These are phyloP conservation scores for Chelon auratus DNA, from an alignment of 2,797 vertebrate species.

Conservation along the genomic window DNA sequence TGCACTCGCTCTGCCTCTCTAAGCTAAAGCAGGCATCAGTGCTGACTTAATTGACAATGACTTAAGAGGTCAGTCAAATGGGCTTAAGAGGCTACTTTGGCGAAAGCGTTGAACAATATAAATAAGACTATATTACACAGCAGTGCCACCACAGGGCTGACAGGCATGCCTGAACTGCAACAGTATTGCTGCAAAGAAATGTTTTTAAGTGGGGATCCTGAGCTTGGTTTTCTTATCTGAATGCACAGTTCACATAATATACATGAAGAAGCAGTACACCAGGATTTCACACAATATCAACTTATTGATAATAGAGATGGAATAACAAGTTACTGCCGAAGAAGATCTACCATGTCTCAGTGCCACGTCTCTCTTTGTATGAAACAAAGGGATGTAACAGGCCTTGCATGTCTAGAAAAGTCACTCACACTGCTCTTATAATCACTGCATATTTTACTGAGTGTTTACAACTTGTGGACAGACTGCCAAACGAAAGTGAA, in stretches of 20 bases:
- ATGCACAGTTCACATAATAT: no score
- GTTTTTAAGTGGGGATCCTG: no score
- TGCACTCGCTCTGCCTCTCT: constrained; percentile 25
- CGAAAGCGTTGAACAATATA: constrained; percentile 15
- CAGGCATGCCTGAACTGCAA: background rate
- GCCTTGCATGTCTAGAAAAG: constrained; percentile 36
- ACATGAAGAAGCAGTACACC: no score
- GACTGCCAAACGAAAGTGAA: constrained; percentile 57
- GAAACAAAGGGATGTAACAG: constrained; percentile 42
- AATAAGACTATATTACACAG: constrained; percentile 11
- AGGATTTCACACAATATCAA: no score
- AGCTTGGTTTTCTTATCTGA: no score
- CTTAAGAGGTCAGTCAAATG: constrained; percentile 44
- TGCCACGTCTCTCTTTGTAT: constrained; percentile 19
- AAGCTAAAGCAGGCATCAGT: constrained; percentile 40
- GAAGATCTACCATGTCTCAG: constrained; percentile 11
- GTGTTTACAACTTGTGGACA: constrained; percentile 66
- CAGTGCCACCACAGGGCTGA: background rate
- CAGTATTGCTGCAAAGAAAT: no score
- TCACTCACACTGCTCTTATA: constrained; percentile 47
- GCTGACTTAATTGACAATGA: constrained; percentile 58
- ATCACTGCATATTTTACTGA: constrained; percentile 64
- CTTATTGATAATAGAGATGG: background rate
- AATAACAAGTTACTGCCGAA: constrained; percentile 8
- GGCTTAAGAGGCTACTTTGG: constrained; percentile 41